phyloP scores from a whole-genome alignment of 2,888 invertebrate species.

The Diarsia mendica region DNA sequence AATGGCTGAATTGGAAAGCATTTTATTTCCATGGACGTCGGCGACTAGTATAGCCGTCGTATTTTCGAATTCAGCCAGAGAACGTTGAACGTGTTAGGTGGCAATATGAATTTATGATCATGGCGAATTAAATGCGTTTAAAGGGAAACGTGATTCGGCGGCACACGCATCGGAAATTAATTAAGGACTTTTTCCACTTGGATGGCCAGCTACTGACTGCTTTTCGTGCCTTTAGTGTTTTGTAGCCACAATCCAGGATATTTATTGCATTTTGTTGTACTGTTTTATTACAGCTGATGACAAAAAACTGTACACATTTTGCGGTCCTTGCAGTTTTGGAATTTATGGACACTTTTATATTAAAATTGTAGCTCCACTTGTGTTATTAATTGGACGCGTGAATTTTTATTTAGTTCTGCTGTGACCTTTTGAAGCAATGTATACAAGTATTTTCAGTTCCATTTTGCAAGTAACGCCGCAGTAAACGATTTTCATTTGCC shows the following conservation, averaged over 20 bases:
- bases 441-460: neutral
- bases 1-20: slow-evolving; percentile 88
- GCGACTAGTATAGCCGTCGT: slow-evolving; percentile 75
- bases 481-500: neutral
- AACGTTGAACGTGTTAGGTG: slow-evolving; percentile 83
- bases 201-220: slow-evolving; percentile 62
- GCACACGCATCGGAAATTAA: slow-evolving; percentile 82
- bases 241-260: slow-evolving; percentile 28
- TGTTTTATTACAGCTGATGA: slow-evolving; percentile 43
- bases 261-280: slow-evolving; percentile 44
- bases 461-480: neutral
- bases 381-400: slow-evolving; percentile 33
- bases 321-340: slow-evolving; percentile 47
- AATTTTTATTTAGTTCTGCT: slow-evolving; percentile 25
- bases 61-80: slow-evolving; percentile 84
- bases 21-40: slow-evolving; percentile 87
- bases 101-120: slow-evolving; percentile 88
- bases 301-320: slow-evolving; percentile 48
- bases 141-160: slow-evolving; percentile 79
- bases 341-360: slow-evolving; percentile 47
- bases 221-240: slow-evolving; percentile 38
- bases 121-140: slow-evolving; percentile 84
- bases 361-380: slow-evolving; percentile 40
- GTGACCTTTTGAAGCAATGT: neutral
- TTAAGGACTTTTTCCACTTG: slow-evolving; percentile 81